Evolutionary conservation across 2,113 vertebrate genomes (phyloP), one percentile per base, ranked within the genome.

Genomic region (Steatornis caripensis): DNA sequence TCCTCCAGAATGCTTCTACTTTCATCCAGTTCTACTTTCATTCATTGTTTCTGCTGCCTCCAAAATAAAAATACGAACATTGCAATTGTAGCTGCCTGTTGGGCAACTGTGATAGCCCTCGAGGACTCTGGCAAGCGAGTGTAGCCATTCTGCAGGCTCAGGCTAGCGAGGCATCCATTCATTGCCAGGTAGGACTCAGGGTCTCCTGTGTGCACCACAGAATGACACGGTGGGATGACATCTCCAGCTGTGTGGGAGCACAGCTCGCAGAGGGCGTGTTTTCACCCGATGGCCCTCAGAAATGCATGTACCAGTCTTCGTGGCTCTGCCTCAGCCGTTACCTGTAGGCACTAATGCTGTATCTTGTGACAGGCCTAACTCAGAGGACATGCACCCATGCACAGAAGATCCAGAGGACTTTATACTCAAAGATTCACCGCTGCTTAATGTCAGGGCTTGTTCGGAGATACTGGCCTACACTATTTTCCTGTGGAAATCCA

Each of bases 161-260:
- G 46, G 37, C 36, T 70, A 61, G 66, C n/a, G 34, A 64, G 49
- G n/a, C 16, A 11, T 5, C 48, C 45, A 9, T 2, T 39, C 45
- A 9, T 2, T 39, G 37, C 43, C n/a, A 79, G 48, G n/a, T 6
- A 15, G 19, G 43, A 21, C 15, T 41, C 0, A 0, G 37, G 23
- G 20, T 37, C 32, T 45, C 62, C 84, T 12, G 18, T 1, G 12
- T 0, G 0, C 27, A 39, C 70, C 58, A 19, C 46, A 81, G 62
- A 45, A 51, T 5, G 39, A n/a, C 32, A 15, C 2, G 2, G 34
- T 17, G 43, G 36, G 29, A 71, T 9, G 13, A 75, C 32, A 20
- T 8, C n/a, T 29, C 22, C 23, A 18, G 4, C 27, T n/a, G 20
- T 18, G 4, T 7, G 15, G 49, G 74, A 72, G 49, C 55, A 80